Conservation (phyloP, 2,888 invertebrate species). For the Coleophora deauratella region DNA sequence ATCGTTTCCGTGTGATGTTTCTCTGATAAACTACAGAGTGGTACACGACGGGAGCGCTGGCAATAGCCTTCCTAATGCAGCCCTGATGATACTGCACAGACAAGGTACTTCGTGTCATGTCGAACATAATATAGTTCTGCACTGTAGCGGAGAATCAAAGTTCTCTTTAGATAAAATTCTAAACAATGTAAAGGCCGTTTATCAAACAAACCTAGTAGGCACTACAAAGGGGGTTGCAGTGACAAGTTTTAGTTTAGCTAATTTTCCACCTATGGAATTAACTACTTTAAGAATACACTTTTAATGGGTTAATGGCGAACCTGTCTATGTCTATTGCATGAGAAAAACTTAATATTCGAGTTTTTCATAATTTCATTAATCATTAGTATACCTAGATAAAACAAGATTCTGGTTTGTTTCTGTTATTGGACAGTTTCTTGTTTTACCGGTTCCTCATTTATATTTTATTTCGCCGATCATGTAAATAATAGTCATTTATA, state of each 20-base stretch:
- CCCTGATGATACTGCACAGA: conserved; percentile 45
- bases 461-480: too few species aligned
- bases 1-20: conserved; percentile 53
- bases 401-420: too few species aligned
- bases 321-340: too few species aligned
- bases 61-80: conserved; percentile 28
- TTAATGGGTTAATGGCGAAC: conserved; percentile 18
- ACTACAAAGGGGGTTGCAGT: conserved; percentile 39
- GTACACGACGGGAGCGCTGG: conserved; percentile 20
- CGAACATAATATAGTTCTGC: conserved; percentile 19
- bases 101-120: conserved; percentile 45
- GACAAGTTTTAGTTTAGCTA: conserved; percentile 28
- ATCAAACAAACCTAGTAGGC: conserved; percentile 52
- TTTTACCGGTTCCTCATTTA: too few species aligned
- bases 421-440: too few species aligned
- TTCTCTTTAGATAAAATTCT: conserved; percentile 43
- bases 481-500: too few species aligned
- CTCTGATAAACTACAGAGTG: conserved; percentile 45
- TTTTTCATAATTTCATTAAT: too few species aligned
- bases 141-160: conserved; percentile 36
- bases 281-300: conserved; percentile 42
- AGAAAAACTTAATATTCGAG: too few species aligned
- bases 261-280: conserved; percentile 53
- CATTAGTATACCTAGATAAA: too few species aligned
- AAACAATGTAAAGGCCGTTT: conserved; percentile 34